Base-by-base conservation (phyloP, 2,113 vertebrate species). In the Pungitius pungitius region DNA sequence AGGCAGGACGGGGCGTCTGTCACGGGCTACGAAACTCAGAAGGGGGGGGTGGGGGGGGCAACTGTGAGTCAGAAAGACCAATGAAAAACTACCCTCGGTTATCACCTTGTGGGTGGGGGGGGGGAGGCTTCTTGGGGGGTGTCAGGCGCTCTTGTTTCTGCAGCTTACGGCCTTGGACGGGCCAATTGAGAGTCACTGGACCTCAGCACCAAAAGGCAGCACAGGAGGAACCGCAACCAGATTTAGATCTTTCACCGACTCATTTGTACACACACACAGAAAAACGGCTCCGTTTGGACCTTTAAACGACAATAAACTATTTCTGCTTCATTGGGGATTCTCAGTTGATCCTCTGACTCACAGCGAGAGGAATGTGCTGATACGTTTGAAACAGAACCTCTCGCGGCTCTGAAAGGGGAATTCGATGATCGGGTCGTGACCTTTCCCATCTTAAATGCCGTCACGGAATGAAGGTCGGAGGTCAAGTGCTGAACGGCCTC, bases 11-110 rank as follows among this genome's bases (percentile, higher is more conserved):
- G 82, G 75, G 65, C 33, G 73, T 55, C 55, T 43, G 78, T 80
- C 74, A 78, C 51, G 69, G 82, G 27, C 76, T 40, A 70, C 42
- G 8, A 22, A 40, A 37, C n/a, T 17, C 22, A 13, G 8, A 62
- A 22, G 62, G 70, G n/a, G n/a, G n/a, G n/a, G n/a, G n/a, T n/a
- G n/a, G n/a, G n/a, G n/a, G n/a, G 33, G 80, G 77, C 81, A 88
- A 86, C 77, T 69, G 68, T 88, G 91, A 92, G 89, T 92, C 91
- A 92, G 79, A 85, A 56, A 47, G 68, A 65, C 56, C 64, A 43
- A 49, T 57, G 71, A 69, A 54, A 58, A 77, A 60, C 22, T 2
- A 49, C 43, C 65, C 55, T 55, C 33, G 71, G 78, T 67, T 77
- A 77, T 75, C 75, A 54, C 67, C 58, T 30, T 22, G 27, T 60